Base-by-base conservation (phyloP, 2,888 invertebrate species). In the Bombylius major region DNA sequence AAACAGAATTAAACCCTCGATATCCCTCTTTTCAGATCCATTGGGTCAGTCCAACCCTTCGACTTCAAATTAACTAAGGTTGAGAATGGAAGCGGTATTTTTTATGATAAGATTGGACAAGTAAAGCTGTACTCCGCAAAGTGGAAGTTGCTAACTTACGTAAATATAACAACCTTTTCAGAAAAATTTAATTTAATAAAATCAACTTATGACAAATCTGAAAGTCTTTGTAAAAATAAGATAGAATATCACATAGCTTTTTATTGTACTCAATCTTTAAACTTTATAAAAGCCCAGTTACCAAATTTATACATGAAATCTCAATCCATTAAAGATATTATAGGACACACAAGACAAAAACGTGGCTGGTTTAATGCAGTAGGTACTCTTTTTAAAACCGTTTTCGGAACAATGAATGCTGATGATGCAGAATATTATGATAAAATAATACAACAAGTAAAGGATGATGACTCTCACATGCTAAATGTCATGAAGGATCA, bases 401-500 rank as follows among this genome's bases (percentile, higher is more conserved):
- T 58, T 34, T 56, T 58, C 32, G 56, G 56, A 34, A 53, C 51
- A 5, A n/a, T 51, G 11, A 56, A 56, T 48, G 48, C 51, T 8
- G 46, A 53, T 13, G 62, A 62, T 55, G 59, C 59, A 1, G 55
- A 55, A 39, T 59, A 59, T 51, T 61, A 52, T 47, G 47, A 61
- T 12, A 34, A 60, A 14, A 58, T 59, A 4, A 63, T 65, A 39
- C 57, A 60, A 9, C 44, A 57, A 31, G 44, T 63, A 13, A 45
- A 56, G 23, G 47, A 54, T 13, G 56, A 60, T 45, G 61, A 63
- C 42, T 44, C 60, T 32, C 53, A 59, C 47, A 46, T 56, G 12
- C 36, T 47, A 23, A 50, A 56, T 32, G 42, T 63, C 55, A 49
- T 62, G 50, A 59, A 62, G 54, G 53, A 61, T 46, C 62, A 64